Conservation (phyloP, 2,113 vertebrate species). For the Chionomys nivalis region DNA sequence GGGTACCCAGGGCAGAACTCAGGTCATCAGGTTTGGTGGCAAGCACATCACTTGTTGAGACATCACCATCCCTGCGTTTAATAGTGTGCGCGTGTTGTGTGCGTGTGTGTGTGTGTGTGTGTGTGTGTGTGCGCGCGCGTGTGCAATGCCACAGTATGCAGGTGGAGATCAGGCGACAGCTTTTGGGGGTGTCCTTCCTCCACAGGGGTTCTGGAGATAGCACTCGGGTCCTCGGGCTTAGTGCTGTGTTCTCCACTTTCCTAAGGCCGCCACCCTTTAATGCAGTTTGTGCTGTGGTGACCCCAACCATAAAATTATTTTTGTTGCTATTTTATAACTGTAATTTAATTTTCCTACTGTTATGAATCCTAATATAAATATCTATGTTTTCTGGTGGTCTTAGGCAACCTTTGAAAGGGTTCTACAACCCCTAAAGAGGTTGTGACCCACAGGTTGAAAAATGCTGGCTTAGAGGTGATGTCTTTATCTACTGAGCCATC, state of each 20-base stretch:
- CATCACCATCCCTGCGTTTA: background rate
- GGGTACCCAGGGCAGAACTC: background rate
- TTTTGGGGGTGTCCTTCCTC: background rate
- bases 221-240: background rate
- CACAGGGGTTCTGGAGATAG: background rate
- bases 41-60: background rate
- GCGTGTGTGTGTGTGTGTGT: no score
- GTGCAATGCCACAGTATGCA: no score
- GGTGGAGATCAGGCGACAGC: background rate
- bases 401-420: background rate
- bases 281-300: background rate
- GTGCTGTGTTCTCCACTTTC: background rate
- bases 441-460: background rate
- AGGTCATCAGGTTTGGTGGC: background rate
- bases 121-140: no score
- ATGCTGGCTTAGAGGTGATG: background rate
- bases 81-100: background rate
- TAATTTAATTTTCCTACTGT: background rate
- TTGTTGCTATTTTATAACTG: background rate
- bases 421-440: background rate
- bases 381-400: background rate
- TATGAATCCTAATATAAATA: background rate
- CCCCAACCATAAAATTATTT: background rate
- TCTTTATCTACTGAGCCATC: background rate
- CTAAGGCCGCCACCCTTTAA: background rate